Evolutionary conservation across 2,888 invertebrate species (phyloP).

Genomic region (Ectropis crepuscularia): DNA sequence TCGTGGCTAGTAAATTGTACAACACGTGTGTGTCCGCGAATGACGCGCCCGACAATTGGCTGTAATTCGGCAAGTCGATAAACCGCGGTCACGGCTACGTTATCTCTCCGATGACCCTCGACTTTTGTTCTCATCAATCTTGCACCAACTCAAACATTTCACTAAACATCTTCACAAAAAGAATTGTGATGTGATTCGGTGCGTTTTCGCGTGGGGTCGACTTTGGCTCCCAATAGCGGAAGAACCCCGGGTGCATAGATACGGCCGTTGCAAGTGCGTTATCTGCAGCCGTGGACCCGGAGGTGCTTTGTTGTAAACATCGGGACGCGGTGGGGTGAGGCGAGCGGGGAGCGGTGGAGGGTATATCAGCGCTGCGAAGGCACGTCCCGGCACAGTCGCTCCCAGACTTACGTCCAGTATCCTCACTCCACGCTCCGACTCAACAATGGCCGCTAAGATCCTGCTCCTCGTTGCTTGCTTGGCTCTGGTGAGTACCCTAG

Average conservation of each 20-base stretch:
- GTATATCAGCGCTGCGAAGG: conserved; percentile 50
- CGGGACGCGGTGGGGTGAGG: conserved; percentile 1
- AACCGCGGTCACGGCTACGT: conserved; percentile 9
- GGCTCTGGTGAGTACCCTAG: conserved; percentile 67
- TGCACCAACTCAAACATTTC: not conserved
- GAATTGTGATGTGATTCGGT: not conserved
- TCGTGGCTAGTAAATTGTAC: not conserved
- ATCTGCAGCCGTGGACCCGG: conserved; percentile 12
- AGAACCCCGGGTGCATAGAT: conserved; percentile 9
- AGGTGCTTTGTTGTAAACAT: conserved; percentile 7
- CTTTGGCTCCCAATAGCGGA: conserved; percentile 1
- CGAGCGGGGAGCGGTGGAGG: conserved; percentile 28
- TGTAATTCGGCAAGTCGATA: conserved; percentile 2
- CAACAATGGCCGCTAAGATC: conserved; percentile 64
- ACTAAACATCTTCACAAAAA: not conserved
- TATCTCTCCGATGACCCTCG: conserved; percentile 5
- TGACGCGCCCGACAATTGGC: conserved; percentile 1
- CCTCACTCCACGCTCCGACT: conserved; percentile 32
- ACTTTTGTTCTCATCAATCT: conserved; percentile 6
- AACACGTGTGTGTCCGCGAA: not conserved
- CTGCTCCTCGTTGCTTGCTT: conserved; percentile 65
- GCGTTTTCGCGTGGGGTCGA: conserved; percentile 2
- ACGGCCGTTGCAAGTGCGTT: conserved; percentile 2
- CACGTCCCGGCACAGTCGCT: conserved; percentile 51
- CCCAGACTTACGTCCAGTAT: conserved; percentile 49